phyloP scores from a whole-genome alignment of 92 coral and sea anemone species.

The Actinernus sp. region DNA sequence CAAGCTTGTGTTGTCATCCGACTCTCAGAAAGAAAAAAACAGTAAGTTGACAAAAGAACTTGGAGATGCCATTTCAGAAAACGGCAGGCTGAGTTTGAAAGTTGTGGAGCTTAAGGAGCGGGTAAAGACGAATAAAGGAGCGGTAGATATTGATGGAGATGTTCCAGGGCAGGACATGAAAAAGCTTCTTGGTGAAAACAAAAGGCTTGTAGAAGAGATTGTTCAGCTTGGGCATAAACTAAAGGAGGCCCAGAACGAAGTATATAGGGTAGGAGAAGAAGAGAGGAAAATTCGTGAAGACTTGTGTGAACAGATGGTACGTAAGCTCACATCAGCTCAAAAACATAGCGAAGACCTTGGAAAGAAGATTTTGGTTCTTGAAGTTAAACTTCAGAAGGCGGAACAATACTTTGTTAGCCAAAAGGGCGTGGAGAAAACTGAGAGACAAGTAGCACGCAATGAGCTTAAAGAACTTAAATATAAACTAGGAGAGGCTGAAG shows the following conservation, averaged over 20 bases:
- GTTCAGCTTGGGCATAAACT: slow-evolving; percentile 55
- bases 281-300: slow-evolving; percentile 77
- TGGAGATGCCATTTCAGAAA: neutral
- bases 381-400: slow-evolving; percentile 59
- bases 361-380: slow-evolving; percentile 59
- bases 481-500: slow-evolving; percentile 58
- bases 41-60: neutral
- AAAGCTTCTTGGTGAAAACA: slow-evolving; percentile 3
- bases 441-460: slow-evolving; percentile 34
- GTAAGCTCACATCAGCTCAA: slow-evolving; percentile 56
- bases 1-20: neutral
- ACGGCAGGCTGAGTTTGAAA: too few species aligned
- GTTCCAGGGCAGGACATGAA: neutral
- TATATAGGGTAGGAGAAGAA: slow-evolving; percentile 52
- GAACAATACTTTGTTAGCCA: slow-evolving; percentile 49
- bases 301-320: slow-evolving; percentile 57
- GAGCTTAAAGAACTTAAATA: slow-evolving; percentile 52
- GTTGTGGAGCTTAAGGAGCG: too few species aligned
- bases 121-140: too few species aligned
- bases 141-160: neutral
- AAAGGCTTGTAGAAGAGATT: slow-evolving; percentile 32
- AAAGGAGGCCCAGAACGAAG: slow-evolving; percentile 43
- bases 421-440: slow-evolving; percentile 28
- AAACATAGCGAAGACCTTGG: slow-evolving; percentile 71
- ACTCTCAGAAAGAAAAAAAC: too few species aligned